Conservation (phyloP, 2,888 invertebrate genomes). For the Emesis castigata region DNA sequence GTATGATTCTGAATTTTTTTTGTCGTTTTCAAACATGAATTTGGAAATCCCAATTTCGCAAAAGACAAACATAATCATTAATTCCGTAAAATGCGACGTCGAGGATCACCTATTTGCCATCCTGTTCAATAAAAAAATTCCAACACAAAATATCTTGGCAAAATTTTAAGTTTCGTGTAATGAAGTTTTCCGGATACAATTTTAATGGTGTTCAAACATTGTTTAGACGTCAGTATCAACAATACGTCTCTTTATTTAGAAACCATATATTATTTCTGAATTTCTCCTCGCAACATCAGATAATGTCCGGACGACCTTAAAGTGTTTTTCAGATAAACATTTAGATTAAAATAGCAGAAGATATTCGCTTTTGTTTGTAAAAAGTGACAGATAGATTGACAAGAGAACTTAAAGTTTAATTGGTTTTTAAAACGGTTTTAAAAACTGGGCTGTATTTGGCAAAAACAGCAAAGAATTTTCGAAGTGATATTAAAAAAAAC, state of each 20-base stretch:
- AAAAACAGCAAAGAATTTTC: too few species aligned
- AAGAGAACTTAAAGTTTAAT: background rate
- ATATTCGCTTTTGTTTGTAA: background rate
- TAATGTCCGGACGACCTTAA: background rate
- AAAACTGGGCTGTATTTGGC: background rate
- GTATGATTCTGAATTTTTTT: too few species aligned
- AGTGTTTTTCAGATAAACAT: background rate
- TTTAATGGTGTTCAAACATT: conserved; percentile 1
- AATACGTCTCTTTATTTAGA: conserved; percentile 7
- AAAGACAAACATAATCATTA: too few species aligned
- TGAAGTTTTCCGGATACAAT: background rate
- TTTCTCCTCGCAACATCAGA: background rate
- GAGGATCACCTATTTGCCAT: too few species aligned
- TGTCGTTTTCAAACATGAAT: too few species aligned
- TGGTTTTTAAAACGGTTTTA: background rate
- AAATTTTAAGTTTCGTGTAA: background rate
- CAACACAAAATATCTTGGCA: too few species aligned
- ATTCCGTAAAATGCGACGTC: too few species aligned
- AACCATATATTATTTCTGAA: background rate
- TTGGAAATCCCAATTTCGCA: too few species aligned
- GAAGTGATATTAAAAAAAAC: too few species aligned
- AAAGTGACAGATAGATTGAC: background rate
- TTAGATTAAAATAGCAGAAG: background rate
- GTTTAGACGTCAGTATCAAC: conserved; percentile 14
- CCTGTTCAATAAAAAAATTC: too few species aligned